Conservation (phyloP, 1,140 invertebrate genomes). For the Eueides isabella region DNA sequence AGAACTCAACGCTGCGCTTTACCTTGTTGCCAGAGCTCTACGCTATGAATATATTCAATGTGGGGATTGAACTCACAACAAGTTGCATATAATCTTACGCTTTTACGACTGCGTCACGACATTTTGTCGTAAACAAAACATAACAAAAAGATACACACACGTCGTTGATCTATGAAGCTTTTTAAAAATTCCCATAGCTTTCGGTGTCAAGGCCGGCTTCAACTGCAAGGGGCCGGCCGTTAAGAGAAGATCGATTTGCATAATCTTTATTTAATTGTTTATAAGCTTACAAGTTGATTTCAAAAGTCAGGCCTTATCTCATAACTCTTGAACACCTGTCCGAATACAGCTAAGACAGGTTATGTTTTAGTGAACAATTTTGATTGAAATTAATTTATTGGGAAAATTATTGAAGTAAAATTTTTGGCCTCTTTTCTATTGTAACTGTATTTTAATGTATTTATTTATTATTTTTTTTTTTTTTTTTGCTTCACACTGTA, state of each 20-base stretch:
- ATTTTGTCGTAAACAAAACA: not conserved
- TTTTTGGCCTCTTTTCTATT: not conserved
- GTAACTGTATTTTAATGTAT: not conserved
- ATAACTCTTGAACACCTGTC: conserved; percentile 45
- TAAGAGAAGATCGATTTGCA: conserved; percentile 53
- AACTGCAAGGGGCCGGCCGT: conserved; percentile 4
- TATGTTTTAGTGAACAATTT: conserved; percentile 29
- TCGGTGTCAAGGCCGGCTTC: conserved; percentile 45
- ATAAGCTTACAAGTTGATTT: conserved; percentile 51
- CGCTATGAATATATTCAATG: too few relatives aligned
- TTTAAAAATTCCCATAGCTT: not conserved
- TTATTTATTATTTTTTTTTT: too few relatives aligned
- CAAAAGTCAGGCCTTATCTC: conserved; percentile 42
- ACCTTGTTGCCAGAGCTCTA: too few relatives aligned
- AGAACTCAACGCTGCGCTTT: too few relatives aligned
- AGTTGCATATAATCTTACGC: too few relatives aligned
- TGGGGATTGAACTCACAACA: too few relatives aligned
- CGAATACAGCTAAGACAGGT: conserved; percentile 30
- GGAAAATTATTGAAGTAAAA: not conserved
- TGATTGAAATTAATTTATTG: conserved; percentile 36
- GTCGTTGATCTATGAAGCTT: not conserved
- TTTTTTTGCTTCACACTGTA: too few relatives aligned
- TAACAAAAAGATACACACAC: not conserved
- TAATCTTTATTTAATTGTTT: conserved; percentile 75
- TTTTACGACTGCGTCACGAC: too few relatives aligned